These are phyloP conservation scores for Agelaius phoeniceus DNA, from an alignment of 2,113 vertebrate genomes.

Conservation along the genomic window DNA sequence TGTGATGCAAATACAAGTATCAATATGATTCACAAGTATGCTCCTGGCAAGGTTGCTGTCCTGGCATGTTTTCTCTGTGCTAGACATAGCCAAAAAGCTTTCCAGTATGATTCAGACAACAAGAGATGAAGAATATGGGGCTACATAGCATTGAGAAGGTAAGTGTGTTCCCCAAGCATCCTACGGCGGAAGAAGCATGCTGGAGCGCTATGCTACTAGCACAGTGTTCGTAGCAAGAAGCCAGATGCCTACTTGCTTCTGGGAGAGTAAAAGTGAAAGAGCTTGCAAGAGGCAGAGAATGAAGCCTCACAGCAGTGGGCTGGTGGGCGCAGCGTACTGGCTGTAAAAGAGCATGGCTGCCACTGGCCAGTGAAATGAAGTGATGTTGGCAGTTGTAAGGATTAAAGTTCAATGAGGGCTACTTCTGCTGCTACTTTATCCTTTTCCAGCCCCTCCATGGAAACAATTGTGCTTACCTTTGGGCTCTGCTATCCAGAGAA, in stretches of 20 bases:
- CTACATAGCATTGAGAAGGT: not conserved
- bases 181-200: rapidly evolving
- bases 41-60: not conserved
- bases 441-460: not conserved
- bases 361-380: not conserved
- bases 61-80: not conserved
- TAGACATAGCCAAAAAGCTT: not conserved
- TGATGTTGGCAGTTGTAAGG: not conserved
- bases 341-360: not conserved
- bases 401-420: not conserved
- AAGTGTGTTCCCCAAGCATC: not conserved
- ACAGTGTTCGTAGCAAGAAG: not conserved
- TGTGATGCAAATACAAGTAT: not conserved
- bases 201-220: not conserved
- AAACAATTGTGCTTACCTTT: not conserved
- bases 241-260: not conserved
- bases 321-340: not conserved
- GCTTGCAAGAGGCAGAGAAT: not conserved
- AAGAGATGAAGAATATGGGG: not conserved
- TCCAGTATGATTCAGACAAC: not conserved
- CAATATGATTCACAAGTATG: not conserved
- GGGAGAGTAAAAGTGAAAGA: not conserved
- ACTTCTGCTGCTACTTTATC: not conserved
- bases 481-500: not conserved
- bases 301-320: not conserved